Evolutionary conservation across 2,797 vertebrate species (phyloP).

Genomic region (Dallia pectoralis): DNA sequence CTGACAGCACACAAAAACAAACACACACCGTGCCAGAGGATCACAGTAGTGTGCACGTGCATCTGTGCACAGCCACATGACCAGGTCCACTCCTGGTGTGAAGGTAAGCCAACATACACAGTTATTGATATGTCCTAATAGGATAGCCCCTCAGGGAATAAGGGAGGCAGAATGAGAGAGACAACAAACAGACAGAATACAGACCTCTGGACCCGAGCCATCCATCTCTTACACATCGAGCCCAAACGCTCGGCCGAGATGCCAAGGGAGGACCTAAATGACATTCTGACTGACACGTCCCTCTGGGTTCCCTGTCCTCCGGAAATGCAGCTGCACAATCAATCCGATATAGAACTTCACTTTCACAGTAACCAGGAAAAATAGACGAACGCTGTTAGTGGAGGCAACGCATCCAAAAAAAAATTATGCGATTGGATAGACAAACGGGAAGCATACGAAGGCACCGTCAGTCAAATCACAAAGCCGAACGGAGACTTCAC

Average conservation of each 20-base stretch:
- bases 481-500: slow-evolving; percentile 5
- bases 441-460: slow-evolving; percentile 34
- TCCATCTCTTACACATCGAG: slow-evolving; percentile 74
- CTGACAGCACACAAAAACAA: slow-evolving; percentile 21
- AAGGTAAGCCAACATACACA: not conserved
- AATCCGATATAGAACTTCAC: slow-evolving; percentile 33
- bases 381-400: not conserved
- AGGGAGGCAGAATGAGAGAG: not conserved
- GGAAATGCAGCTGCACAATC: slow-evolving; percentile 29
- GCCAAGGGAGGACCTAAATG: slow-evolving; percentile 70
- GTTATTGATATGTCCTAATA: slow-evolving; percentile 6
- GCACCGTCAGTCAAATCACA: not conserved
- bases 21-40: not conserved
- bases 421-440: slow-evolving; percentile 7
- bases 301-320: slow-evolving; percentile 16
- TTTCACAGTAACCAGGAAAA: slow-evolving; percentile 10
- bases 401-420: slow-evolving; percentile 46
- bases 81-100: not conserved
- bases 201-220: slow-evolving; percentile 74
- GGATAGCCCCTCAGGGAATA: not conserved
- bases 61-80: not conserved
- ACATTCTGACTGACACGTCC: slow-evolving; percentile 51
- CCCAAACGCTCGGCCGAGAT: slow-evolving; percentile 71
- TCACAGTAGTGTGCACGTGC: not conserved
- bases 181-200: slow-evolving; percentile 42